A percentile compares a stretch with the other conserved stretches of the same genome.
Evolutionary conservation across 2,888 invertebrate genomes (phyloP).

Genomic region (Cerceris rybyensis): DNA sequence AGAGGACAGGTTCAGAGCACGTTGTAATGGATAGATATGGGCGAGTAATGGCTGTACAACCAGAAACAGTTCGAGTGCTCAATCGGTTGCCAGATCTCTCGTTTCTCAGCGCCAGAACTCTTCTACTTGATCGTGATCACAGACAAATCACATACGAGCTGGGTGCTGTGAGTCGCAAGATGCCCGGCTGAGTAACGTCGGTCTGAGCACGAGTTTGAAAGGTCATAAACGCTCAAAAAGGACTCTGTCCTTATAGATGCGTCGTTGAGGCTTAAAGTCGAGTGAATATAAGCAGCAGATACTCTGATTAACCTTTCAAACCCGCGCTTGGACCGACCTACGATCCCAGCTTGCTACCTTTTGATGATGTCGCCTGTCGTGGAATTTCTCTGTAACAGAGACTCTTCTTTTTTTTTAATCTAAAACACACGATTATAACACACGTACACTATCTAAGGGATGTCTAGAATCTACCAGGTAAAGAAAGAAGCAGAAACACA

Average conservation of each 20-base stretch:
- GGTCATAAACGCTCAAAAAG: conserved; percentile 45
- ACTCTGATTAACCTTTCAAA: conserved; percentile 73
- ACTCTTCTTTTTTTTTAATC: background rate
- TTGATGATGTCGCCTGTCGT: conserved; percentile 41
- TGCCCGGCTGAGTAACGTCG: conserved; percentile 82
- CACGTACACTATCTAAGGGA: no score
- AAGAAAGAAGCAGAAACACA: background rate
- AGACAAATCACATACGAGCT: conserved; percentile 78
- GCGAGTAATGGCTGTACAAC: conserved; percentile 73
- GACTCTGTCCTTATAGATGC: conserved; percentile 33
- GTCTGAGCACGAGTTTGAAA: conserved; percentile 79
- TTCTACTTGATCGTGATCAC: conserved; percentile 79
- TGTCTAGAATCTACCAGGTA: no score
- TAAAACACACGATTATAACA: no score
- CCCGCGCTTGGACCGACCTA: conserved; percentile 76
- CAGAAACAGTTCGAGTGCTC: conserved; percentile 76
- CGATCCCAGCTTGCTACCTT: conserved; percentile 51
- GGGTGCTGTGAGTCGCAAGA: conserved; percentile 80
- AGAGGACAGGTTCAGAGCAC: conserved; percentile 67
- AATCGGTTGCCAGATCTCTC: conserved; percentile 79
- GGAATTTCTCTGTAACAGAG: conserved; percentile 13
- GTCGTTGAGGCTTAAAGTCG: conserved; percentile 29
- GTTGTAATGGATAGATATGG: conserved; percentile 76
- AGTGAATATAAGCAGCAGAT: conserved; percentile 27
- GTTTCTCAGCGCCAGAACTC: conserved; percentile 78